phyloP scores from a whole-genome alignment of 2,888 invertebrate species.

The Blastobasis adustella region DNA sequence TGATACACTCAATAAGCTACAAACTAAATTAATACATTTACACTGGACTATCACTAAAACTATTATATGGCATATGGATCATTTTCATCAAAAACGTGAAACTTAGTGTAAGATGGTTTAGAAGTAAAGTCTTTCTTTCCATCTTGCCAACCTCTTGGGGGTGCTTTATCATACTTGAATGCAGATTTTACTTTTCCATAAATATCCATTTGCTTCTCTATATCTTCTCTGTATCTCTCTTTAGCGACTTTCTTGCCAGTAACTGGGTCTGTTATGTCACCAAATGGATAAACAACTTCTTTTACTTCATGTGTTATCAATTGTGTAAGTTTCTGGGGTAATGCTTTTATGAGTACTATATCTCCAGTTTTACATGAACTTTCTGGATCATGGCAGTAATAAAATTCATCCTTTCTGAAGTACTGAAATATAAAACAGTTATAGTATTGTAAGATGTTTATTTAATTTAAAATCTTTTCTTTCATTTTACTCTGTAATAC shows the following conservation, averaged over 20 bases:
- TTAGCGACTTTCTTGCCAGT: constrained; percentile 86
- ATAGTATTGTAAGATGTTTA: too few relatives aligned
- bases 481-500: neutral
- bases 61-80: constrained; percentile 81
- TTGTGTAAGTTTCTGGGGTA: constrained; percentile 83
- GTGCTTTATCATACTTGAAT: constrained; percentile 86
- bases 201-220: constrained; percentile 78
- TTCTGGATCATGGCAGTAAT: constrained; percentile 86
- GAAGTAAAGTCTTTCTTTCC: constrained; percentile 88
- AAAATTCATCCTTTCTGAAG: constrained; percentile 81
- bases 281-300: constrained; percentile 86
- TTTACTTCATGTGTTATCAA: constrained; percentile 86
- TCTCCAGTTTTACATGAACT: constrained; percentile 88
- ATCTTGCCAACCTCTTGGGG: constrained; percentile 86
- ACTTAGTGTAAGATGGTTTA: constrained; percentile 84
- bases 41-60: too few relatives aligned
- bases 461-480: too few relatives aligned
- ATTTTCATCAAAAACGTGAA: constrained; percentile 84
- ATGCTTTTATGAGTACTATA: constrained; percentile 83
- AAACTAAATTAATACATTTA: constrained; percentile 4
- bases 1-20: constrained; percentile 3
- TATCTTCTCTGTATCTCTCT: constrained; percentile 82
- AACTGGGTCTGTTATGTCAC: constrained; percentile 90
- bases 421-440: constrained; percentile 74
- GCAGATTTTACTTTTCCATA: constrained; percentile 80